Base-by-base conservation (phyloP, 53 echinoderm and acorn worm genomes). In the Astropecten irregularis region DNA sequence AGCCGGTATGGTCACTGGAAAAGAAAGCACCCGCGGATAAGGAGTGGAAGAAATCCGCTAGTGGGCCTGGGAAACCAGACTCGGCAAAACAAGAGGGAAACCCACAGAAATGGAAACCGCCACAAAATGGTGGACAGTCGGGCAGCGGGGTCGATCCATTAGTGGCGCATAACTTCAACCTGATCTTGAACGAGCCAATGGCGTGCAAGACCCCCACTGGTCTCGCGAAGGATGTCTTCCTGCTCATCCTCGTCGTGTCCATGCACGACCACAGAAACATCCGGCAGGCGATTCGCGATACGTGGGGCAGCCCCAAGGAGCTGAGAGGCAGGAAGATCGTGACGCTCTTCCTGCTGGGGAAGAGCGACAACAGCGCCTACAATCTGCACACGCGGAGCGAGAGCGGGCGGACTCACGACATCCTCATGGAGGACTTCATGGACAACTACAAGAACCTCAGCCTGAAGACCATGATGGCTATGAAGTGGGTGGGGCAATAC, bases 381-480 rank as follows among this genome's bases (percentile, higher is more conserved):
- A 66, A 79, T 9, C 9, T 10, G 27, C 32, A 18, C 4, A 58
- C 87, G 9, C 39, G 64, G 1, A n/a, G 66, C 25, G 91, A 91
- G 57, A 87, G 86, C 31, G 58, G 15, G 2, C 19, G 9, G 11
- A 26, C 82, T 51, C 73, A 65, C 29, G 91, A 91, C 68, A 58
- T 91, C 53, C 46, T 91, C 35, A 82, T 82, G 91, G 87, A 73
- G 31, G 82, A 87, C 59, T 91, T 91, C 38, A 49, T 25, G 30
- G 91, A 91, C 25, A 71, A 38, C 16, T 91, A 91, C 83, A 74
- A 65, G 62, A 86, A 91, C 66, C 69, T 91, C 27, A 91, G 86
- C 6, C 66, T 86, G 50, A 91, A 91, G 76, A 86, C 91, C 1
- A 56, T 91, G 30, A 91, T 91, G 91, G 91, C 83, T 1, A 39